Base-by-base conservation (phyloP, 2,888 invertebrate species). In the Elegia similella region DNA sequence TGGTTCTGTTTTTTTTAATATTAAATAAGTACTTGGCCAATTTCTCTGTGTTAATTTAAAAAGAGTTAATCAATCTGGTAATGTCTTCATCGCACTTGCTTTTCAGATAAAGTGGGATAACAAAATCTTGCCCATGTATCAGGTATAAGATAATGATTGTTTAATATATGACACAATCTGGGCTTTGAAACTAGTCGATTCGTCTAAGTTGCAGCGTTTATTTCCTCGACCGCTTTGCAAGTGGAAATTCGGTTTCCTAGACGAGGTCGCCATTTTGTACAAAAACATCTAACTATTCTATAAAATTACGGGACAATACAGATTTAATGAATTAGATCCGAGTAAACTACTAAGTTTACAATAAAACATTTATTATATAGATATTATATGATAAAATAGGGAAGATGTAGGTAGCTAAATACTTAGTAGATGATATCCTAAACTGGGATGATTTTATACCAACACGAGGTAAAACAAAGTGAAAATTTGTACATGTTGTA, bases 221-320 rank as follows among this genome's bases (percentile, higher is more conserved):
- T 48, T 50, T 23, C 42, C 63, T 68, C 56, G 72, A 70, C 76
- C 75, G 70, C 67, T 66, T 73, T 73, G 77, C 72, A 73, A 76
- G 79, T 80, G 88, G 85, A 90, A 91, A 90, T 92, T 92, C 90
- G 90, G 89, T 86, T 73, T 82, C 86, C 90, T 90, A 91, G 91
- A 91, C 82, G 91, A 91, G 91, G 91, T 86, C 82, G 82, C 83
- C 84, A 79, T 78, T 82, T 88, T 89, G 85, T 89, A 90, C 87
- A 88, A 89, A 86, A 88, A 85, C 84, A 82, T 78, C 86, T 86
- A 82, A 75, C 77, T 78, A 82, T 80, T 78, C 82, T 83, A 81
- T 77, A 78, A 76, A 79, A 80, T 81, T 83, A 86, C 77, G 82
- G 85, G 84, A 89, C 85, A 85, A 84, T 88, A 87, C 85, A 86